Percentiles rank a stretch among this genome's conserved stretches.
phyloP scores from a whole-genome alignment of 2,797 vertebrate species.

The Pygocentrus nattereri region DNA sequence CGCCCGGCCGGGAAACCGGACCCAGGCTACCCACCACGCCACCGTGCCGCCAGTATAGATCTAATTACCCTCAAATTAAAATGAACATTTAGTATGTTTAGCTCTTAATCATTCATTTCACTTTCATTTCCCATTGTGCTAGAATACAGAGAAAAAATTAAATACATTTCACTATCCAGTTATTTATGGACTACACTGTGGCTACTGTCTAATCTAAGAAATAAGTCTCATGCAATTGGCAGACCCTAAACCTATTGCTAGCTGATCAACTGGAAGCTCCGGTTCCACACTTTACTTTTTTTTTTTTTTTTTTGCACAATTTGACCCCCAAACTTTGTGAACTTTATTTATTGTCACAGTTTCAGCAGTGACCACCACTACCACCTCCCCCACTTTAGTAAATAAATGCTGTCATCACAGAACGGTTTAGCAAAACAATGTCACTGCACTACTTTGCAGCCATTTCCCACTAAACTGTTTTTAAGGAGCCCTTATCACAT shows the following conservation, averaged over 20 bases:
- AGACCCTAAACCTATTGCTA: neutral
- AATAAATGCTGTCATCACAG: slow-evolving; percentile 69
- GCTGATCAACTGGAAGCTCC: neutral
- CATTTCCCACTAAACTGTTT: slow-evolving; percentile 74
- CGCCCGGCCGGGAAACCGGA: too few relatives aligned
- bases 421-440: slow-evolving; percentile 63
- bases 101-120: too few relatives aligned
- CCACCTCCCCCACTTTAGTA: slow-evolving; percentile 46
- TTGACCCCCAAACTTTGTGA: neutral
- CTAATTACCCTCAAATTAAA: too few relatives aligned
- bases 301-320: neutral
- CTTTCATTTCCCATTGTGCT: too few relatives aligned
- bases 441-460: slow-evolving; percentile 56
- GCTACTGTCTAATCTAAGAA: too few relatives aligned
- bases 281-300: neutral
- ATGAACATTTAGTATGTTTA: too few relatives aligned
- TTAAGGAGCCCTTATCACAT: slow-evolving; percentile 77
- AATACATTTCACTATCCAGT: too few relatives aligned
- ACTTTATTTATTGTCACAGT: neutral
- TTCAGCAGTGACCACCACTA: neutral
- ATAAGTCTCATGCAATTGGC: too few relatives aligned
- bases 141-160: too few relatives aligned
- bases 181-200: too few relatives aligned
- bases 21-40: too few relatives aligned
- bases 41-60: too few relatives aligned